A percentile compares a stretch with the other conserved stretches of the same genome.
These are phyloP conservation scores for Epizoanthus fatuus DNA, from an alignment of 92 coral and sea anemone genomes.

Conservation along the genomic window DNA sequence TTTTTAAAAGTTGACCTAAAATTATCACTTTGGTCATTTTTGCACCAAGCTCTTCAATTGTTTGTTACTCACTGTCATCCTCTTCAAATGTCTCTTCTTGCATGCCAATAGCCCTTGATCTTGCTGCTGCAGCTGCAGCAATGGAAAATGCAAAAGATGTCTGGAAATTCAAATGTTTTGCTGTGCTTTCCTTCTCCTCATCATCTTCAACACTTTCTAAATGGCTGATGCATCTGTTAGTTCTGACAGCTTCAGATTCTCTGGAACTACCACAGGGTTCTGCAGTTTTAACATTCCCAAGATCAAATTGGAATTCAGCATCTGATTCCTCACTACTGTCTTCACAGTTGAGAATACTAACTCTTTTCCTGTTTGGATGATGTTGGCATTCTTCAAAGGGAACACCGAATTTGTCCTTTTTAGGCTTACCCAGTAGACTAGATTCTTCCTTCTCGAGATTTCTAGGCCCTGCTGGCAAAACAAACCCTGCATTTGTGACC, in stretches of 20 bases:
- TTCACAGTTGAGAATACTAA: background rate
- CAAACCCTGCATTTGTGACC: conserved; percentile 86
- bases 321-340: background rate
- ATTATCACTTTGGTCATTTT: background rate
- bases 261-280: background rate
- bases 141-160: conserved; percentile 84
- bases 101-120: conserved; percentile 69
- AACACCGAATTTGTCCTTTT: background rate
- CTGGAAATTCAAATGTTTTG: conserved; percentile 24
- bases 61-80: conserved; percentile 59
- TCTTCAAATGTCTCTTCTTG: conserved; percentile 85
- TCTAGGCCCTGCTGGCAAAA: conserved; percentile 57
- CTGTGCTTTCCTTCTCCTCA: too few relatives aligned
- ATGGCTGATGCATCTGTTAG: background rate
- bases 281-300: background rate
- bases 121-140: conserved; percentile 90
- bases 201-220: conserved; percentile 11
- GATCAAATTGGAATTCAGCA: background rate
- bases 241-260: conserved; percentile 15
- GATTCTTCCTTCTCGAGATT: background rate
- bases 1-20: too few relatives aligned
- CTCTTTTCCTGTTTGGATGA: background rate
- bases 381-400: background rate
- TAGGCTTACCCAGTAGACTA: background rate
- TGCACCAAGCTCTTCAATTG: background rate